Percentiles rank a stretch among this genome's conserved stretches.
These are phyloP conservation scores for Epistrophe grossulariae DNA, from an alignment of 2,888 invertebrate species.

Conservation along the genomic window DNA sequence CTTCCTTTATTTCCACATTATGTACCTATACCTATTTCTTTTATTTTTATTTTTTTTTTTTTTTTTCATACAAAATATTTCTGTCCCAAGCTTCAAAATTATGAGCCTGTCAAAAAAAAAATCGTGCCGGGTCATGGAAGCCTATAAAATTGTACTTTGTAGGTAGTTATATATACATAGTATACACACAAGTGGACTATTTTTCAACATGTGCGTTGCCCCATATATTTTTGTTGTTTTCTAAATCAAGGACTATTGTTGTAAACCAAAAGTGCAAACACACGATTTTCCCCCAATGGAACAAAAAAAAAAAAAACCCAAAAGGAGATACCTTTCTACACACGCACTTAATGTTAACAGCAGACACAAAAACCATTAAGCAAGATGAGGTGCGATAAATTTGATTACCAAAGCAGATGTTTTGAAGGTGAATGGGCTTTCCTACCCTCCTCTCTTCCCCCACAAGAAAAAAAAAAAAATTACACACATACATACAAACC, in stretches of 20 bases:
- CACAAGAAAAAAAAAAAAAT: constrained; percentile 9
- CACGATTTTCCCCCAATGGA: constrained; percentile 29
- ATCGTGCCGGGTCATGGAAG: constrained; percentile 31
- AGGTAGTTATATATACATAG: background rate
- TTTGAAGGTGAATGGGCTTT: constrained; percentile 35
- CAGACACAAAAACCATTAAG: constrained; percentile 53
- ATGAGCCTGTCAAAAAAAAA: constrained; percentile 13
- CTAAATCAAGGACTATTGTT: constrained; percentile 42
- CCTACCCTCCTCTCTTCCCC: no score
- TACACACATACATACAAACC: constrained; percentile 3
- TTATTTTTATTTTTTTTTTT: background rate
- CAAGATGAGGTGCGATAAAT: constrained; percentile 71
- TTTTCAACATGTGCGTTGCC: constrained; percentile 27
- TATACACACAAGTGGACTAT: constrained; percentile 15
- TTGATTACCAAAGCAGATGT: constrained; percentile 67
- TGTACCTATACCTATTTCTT: background rate
- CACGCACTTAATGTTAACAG: constrained; percentile 42
- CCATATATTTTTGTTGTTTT: constrained; percentile 6
- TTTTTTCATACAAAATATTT: background rate
- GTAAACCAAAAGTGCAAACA: constrained; percentile 45
- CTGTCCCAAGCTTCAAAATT: constrained; percentile 1
- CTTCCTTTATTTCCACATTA: background rate
- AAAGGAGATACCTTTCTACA: constrained; percentile 16
- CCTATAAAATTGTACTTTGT: constrained; percentile 16
- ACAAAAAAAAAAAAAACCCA: background rate